These are phyloP conservation scores for Eospalax fontanierii DNA, from an alignment of 2,797 vertebrate genomes.

Conservation along the genomic window DNA sequence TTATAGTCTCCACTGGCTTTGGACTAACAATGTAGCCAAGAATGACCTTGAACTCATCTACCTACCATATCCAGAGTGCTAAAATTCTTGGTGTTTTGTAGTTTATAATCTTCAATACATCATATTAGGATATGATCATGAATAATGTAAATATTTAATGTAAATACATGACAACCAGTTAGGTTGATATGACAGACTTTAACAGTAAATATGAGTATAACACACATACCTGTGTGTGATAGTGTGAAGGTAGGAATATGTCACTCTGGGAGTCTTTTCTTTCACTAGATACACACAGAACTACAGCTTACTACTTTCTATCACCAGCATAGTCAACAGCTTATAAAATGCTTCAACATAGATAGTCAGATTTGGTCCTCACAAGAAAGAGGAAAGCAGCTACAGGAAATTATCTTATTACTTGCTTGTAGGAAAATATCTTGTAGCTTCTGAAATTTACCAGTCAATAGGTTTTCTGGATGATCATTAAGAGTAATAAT, in stretches of 20 bases:
- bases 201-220: neutral
- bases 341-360: constrained; percentile 46
- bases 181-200: neutral
- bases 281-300: constrained; percentile 14
- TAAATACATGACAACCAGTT: neutral
- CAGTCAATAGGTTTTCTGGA: constrained; percentile 16
- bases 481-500: constrained; percentile 47
- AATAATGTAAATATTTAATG: constrained; percentile 9
- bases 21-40: neutral
- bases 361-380: constrained; percentile 3
- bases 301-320: neutral
- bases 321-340: constrained; percentile 33
- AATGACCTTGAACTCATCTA: neutral
- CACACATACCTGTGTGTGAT: neutral
- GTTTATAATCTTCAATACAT: neutral
- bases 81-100: neutral
- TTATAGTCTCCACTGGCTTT: neutral
- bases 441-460: constrained; percentile 24
- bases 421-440: constrained; percentile 29
- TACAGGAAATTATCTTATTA: neutral
- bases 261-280: constrained; percentile 38
- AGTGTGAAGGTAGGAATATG: constrained; percentile 54
- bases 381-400: neutral
- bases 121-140: neutral
- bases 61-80: neutral